phyloP scores from a whole-genome alignment of 2,797 vertebrate species.

The Dendrocincla tyrannina region DNA sequence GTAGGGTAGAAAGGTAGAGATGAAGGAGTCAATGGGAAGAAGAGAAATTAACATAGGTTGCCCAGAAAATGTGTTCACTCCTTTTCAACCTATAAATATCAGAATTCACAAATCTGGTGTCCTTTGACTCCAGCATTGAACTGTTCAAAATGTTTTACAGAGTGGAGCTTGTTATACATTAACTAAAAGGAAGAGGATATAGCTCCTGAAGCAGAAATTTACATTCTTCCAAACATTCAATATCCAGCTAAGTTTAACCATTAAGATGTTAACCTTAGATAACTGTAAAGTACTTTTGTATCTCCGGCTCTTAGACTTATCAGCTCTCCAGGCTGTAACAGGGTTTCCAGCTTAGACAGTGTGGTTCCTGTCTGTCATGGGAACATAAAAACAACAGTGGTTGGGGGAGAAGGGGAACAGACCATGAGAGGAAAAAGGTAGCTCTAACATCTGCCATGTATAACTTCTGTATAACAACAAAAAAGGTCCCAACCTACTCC shows the following conservation, averaged over 20 bases:
- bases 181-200: not conserved
- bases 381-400: not conserved
- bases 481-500: not conserved
- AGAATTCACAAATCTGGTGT: not conserved
- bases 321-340: not conserved
- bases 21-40: not conserved
- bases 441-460: not conserved
- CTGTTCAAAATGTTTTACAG: not conserved
- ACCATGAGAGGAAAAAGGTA: not conserved
- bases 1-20: not conserved
- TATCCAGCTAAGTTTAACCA: not conserved
- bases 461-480: not conserved
- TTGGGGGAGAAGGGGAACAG: not conserved
- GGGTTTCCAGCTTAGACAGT: not conserved
- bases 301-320: not conserved
- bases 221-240: not conserved
- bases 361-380: too few relatives aligned
- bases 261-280: not conserved
- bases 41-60: not conserved
- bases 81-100: not conserved
- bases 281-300: not conserved
- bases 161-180: not conserved
- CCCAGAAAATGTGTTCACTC: not conserved
- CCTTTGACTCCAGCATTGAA: not conserved
- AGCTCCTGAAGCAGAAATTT: not conserved